Base-by-base conservation (phyloP, 2,888 invertebrate species). In the Hermodice carunculata region DNA sequence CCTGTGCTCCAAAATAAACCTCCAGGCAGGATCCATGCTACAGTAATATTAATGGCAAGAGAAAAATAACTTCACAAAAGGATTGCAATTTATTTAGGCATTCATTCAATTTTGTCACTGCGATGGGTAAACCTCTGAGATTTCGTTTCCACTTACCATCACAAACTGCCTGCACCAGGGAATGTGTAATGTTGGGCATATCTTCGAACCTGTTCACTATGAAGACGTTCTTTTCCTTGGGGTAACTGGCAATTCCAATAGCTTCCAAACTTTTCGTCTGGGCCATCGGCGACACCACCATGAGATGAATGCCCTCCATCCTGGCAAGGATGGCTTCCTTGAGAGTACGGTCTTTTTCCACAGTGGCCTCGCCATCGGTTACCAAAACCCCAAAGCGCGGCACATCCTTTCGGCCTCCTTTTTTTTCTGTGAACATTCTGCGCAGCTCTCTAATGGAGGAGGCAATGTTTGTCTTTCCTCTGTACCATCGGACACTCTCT, bases 341-440 rank as follows among this genome's bases (percentile, higher is more conserved):
- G 24, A 82, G 58, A 4, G 81, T 82, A 19, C 76, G 66, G 26
- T 74, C 66, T 31, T 73, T 72, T 58, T 79, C 72, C 22, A 82
- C 70, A 61, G 81, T 81, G 0, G 82, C 80, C 44, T 78, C 73
- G 1, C 81, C 81, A 57, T 80, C 80, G 11, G 52, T 48, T 6
- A 58, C 26, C 40, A n/a, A n/a, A n/a, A n/a, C n/a, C n/a, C n/a
- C n/a, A n/a, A n/a, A n/a, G 59, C 57, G 56, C 49, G 63, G 57
- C 26, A 57, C 57, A 34, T 56, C n/a, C 1, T 11, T 3, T 1
- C 63, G 56, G 32, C 57, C 57, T 29, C 63, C 63, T 3, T 40
- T 31, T 3, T 24, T 40, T n/a, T 34, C 22, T 17, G 4, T 53
- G 46, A 63, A 63, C 57, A 63, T 48, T 17, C n/a, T n/a, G 4